phyloP scores from a whole-genome alignment of 1,140 invertebrate genomes.

The Drosophila quadrilineata region DNA sequence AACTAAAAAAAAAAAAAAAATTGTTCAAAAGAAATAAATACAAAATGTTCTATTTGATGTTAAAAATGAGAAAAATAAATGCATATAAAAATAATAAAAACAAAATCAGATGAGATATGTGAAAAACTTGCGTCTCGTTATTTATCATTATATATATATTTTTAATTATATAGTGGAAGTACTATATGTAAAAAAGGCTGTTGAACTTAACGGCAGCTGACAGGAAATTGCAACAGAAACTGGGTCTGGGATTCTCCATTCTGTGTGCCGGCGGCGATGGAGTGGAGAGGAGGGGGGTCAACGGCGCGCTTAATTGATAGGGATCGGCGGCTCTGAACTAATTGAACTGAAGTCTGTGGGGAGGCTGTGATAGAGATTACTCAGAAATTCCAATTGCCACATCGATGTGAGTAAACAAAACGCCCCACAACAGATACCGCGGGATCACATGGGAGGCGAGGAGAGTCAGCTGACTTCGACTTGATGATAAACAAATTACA shows the following conservation, averaged over 20 bases:
- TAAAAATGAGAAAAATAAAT: conserved; percentile 59
- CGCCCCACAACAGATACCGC: no score
- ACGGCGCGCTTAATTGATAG: conserved; percentile 20
- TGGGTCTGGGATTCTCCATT: no score
- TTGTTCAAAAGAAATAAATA: conserved; percentile 17
- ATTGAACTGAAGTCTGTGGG: no score
- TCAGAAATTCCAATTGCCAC: no score
- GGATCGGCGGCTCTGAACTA: conserved; percentile 10
- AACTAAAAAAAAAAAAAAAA: conserved; percentile 32
- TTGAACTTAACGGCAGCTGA: no score
- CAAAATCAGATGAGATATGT: conserved; percentile 45
- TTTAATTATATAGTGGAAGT: no score
- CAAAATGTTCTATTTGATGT: conserved; percentile 74
- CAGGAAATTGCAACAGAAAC: no score
- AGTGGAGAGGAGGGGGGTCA: not conserved
- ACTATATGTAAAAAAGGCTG: conserved; percentile 4
- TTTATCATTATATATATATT: conserved; percentile 12
- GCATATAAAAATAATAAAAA: conserved; percentile 25
- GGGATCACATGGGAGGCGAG: no score
- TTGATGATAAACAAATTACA: no score
- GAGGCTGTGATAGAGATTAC: no score
- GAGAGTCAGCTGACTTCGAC: no score
- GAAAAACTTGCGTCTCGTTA: conserved; percentile 20
- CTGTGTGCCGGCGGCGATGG: not conserved
- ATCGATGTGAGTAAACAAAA: no score